A percentile compares a stretch with the other conserved stretches of the same genome.
These are phyloP conservation scores for Diglossa brunneiventris DNA, from an alignment of 2,113 vertebrate genomes.

Conservation along the genomic window DNA sequence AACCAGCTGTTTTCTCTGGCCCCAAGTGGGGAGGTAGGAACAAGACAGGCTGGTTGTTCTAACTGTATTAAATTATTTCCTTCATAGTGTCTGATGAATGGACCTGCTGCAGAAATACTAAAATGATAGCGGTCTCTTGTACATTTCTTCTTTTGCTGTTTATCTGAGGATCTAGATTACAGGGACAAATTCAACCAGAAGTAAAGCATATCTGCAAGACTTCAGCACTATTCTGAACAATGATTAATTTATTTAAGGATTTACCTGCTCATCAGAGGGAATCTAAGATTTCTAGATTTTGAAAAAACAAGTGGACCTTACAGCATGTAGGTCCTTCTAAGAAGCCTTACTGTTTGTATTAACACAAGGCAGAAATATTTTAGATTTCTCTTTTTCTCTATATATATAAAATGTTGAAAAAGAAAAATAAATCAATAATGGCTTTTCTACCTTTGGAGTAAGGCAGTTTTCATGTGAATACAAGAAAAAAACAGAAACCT, in stretches of 20 bases:
- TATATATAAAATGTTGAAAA: background rate
- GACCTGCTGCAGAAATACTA: background rate
- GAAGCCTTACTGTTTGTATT: background rate
- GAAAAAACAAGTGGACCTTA: background rate
- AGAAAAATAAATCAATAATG: background rate
- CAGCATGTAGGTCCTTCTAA: background rate
- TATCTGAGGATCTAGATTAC: background rate
- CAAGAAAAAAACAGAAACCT: background rate
- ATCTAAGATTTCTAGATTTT: background rate
- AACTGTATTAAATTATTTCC: background rate
- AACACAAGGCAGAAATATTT: background rate
- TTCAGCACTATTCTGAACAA: background rate
- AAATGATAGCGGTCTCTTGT: background rate
- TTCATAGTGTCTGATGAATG: background rate
- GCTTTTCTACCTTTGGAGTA: background rate
- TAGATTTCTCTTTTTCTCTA: background rate
- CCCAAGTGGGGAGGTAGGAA: background rate
- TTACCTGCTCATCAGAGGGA: background rate
- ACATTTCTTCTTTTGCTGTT: background rate
- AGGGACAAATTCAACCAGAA: background rate
- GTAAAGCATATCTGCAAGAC: background rate
- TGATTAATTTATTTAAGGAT: background rate
- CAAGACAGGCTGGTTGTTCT: background rate
- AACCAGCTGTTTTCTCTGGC: background rate
- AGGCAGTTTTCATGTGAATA: background rate